Evolutionary conservation across 2,797 vertebrate species (phyloP).

Genomic region (Gouania willdenowi): DNA sequence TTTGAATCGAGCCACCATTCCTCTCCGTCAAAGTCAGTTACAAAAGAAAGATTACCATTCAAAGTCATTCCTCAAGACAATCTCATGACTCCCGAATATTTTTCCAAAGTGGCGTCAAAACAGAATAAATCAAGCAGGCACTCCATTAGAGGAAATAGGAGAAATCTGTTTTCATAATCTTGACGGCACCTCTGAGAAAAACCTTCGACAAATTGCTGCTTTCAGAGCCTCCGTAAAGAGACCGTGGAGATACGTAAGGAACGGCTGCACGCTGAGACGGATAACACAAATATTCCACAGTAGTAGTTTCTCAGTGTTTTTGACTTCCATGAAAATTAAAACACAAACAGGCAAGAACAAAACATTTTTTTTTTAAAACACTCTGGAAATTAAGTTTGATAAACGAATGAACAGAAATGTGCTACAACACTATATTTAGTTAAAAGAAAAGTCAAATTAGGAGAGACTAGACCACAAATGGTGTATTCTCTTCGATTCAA

Average conservation of each 20-base stretch:
- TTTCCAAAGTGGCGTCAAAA: conserved; percentile 12
- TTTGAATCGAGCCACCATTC: too few relatives aligned
- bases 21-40: too few relatives aligned
- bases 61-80: conserved; percentile 1
- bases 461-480: too few relatives aligned
- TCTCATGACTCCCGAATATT: not conserved
- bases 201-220: conserved; percentile 26
- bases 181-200: conserved; percentile 1
- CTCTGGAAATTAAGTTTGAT: too few relatives aligned
- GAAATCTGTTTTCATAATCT: conserved; percentile 30
- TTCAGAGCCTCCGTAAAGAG: conserved; percentile 16
- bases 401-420: too few relatives aligned
- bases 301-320: too few relatives aligned
- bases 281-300: not conserved
- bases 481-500: too few relatives aligned
- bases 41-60: conserved; percentile 1
- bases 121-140: conserved; percentile 14
- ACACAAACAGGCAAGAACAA: too few relatives aligned
- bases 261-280: not conserved
- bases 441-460: too few relatives aligned
- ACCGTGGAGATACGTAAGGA: not conserved
- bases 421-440: too few relatives aligned
- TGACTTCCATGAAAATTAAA: too few relatives aligned
- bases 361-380: too few relatives aligned
- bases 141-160: conserved; percentile 9